Conservation (phyloP, 37 sponge, comb jelly and placozoan genomes). For the Bolinopsis microptera region DNA sequence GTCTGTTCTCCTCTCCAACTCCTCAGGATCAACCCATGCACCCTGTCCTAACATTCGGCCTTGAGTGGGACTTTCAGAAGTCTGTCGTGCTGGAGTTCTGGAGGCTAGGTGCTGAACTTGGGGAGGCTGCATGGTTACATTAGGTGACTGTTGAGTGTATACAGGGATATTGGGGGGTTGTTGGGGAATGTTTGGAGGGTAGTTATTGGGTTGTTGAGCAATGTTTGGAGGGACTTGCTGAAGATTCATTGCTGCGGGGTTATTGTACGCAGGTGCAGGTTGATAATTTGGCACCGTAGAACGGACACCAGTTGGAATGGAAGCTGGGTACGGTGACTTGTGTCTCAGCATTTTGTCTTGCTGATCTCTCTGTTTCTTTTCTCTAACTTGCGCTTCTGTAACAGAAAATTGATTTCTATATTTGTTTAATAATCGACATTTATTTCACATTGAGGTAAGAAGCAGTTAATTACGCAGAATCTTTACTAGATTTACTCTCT, state of each 20-base stretch:
- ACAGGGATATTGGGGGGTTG: background rate
- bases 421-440: background rate
- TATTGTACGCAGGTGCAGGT: background rate
- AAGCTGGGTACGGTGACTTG: background rate
- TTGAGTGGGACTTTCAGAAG: conserved; percentile 13
- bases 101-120: background rate
- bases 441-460: background rate
- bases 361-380: background rate
- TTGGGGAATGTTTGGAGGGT: background rate
- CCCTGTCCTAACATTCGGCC: conserved; percentile 33
- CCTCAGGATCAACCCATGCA: conserved; percentile 37
- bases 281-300: background rate
- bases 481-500: too few species aligned
- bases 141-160: background rate
- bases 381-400: conserved; percentile 43
- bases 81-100: background rate
- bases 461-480: too few species aligned
- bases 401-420: background rate
- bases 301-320: background rate
- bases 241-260: background rate
- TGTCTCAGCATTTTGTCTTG: conserved; percentile 2
- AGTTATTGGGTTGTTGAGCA: background rate
- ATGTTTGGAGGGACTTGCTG: background rate
- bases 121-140: background rate
- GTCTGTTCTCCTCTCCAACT: conserved; percentile 17